These are phyloP conservation scores for Zingel zingel DNA, from an alignment of 2,113 vertebrate genomes.

Conservation along the genomic window DNA sequence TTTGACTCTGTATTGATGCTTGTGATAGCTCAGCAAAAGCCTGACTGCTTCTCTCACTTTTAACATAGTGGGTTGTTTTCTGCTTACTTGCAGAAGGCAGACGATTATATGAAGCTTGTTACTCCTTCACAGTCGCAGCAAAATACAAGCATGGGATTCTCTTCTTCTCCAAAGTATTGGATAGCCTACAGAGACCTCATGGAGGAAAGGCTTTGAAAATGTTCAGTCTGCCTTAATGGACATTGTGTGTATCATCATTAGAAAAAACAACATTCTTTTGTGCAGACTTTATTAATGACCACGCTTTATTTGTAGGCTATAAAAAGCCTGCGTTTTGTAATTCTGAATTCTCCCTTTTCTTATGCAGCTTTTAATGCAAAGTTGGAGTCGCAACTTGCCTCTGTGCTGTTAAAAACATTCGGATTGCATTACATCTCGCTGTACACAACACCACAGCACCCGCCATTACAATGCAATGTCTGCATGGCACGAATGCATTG, in stretches of 20 bases:
- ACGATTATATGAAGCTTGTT: conserved; percentile 31
- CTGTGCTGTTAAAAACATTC: conserved; percentile 36
- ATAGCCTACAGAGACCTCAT: conserved; percentile 42
- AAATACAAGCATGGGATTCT: conserved; percentile 43
- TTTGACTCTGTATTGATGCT: conserved; percentile 34
- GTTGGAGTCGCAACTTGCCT: conserved; percentile 31
- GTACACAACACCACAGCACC: conserved; percentile 25
- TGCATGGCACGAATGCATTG: conserved; percentile 62
- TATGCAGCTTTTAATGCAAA: conserved; percentile 38
- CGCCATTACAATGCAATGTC: conserved; percentile 45
- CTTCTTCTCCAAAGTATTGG: conserved; percentile 28
- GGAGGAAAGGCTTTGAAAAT: conserved; percentile 29
- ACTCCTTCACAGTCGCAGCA: conserved; percentile 34
- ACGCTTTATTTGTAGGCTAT: conserved; percentile 50
- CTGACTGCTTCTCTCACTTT: conserved; percentile 32
- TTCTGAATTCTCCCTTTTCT: conserved; percentile 30
- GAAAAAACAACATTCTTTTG: conserved; percentile 50
- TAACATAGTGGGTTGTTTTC: conserved; percentile 42
- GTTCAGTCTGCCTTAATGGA: conserved; percentile 34
- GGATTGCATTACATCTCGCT: conserved; percentile 40
- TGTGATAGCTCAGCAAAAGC: conserved; percentile 23
- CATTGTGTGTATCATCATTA: conserved; percentile 42
- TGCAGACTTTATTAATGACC: conserved; percentile 55
- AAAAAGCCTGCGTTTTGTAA: conserved; percentile 49
- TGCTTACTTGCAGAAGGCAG: conserved; percentile 65